These are phyloP conservation scores for Tiliacea citrago DNA, from an alignment of 2,888 invertebrate species.

Conservation along the genomic window DNA sequence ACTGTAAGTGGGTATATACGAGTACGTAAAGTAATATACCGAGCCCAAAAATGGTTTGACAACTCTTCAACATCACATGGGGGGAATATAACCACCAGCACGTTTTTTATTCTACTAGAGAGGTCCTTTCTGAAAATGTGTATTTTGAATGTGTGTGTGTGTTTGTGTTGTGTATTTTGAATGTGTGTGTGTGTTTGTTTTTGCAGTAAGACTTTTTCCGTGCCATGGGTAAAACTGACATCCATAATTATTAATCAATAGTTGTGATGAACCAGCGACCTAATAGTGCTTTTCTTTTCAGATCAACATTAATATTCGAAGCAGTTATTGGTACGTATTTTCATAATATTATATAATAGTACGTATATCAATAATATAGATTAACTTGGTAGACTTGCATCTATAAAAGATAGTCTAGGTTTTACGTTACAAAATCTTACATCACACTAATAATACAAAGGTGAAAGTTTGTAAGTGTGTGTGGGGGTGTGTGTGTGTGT, in stretches of 20 bases:
- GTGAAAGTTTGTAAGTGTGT: too few species aligned
- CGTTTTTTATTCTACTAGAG: background rate
- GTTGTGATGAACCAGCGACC: too few species aligned
- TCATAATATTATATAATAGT: too few species aligned
- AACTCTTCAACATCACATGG: background rate
- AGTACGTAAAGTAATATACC: background rate
- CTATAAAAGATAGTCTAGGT: background rate
- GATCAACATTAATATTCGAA: conserved; percentile 63
- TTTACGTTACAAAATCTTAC: conserved; percentile 4
- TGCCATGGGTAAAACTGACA: background rate
- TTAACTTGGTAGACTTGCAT: background rate
- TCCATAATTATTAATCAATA: too few species aligned
- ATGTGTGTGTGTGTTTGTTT: background rate
- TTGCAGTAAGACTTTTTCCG: background rate
- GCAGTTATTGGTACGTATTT: conserved; percentile 68
- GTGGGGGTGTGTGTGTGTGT: too few species aligned
- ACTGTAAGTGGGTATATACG: conserved; percentile 3
- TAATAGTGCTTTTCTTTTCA: conserved; percentile 41
- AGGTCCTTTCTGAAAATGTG: background rate
- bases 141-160: background rate
- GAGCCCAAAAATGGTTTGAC: background rate
- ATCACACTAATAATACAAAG: too few species aligned
- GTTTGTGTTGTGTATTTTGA: background rate
- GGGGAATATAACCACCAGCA: background rate
- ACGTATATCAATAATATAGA: background rate